Conservation (phyloP, 1,140 invertebrate species). For the Eupristina koningsbergeri region DNA sequence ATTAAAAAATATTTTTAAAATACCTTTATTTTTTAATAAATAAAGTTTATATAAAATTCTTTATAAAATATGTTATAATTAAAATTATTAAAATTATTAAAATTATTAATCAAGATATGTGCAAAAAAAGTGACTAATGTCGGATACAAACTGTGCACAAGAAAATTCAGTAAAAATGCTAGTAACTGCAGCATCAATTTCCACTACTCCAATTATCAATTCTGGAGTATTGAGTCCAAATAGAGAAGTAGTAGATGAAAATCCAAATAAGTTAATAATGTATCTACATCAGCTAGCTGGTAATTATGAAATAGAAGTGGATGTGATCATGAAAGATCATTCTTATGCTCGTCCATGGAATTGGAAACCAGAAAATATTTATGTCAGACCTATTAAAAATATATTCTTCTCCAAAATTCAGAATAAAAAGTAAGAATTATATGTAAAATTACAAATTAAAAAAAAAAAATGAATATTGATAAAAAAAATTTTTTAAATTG, state of each 20-base stretch:
- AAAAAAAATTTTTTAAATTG: no score
- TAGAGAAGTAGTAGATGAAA: slow-evolving; percentile 64
- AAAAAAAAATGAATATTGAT: no score
- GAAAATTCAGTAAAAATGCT: slow-evolving; percentile 39
- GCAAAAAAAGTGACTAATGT: slow-evolving; percentile 6
- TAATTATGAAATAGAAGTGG: slow-evolving; percentile 63
- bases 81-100: no score
- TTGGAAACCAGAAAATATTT: slow-evolving; percentile 79
- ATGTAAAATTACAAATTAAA: neutral
- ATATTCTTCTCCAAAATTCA: slow-evolving; percentile 67
- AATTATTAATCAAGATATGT: neutral
- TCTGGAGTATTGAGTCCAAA: slow-evolving; percentile 58
- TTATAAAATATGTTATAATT: no score
- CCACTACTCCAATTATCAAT: slow-evolving; percentile 51
- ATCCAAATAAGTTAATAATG: slow-evolving; percentile 62
- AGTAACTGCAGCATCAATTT: slow-evolving; percentile 20
- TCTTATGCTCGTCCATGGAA: slow-evolving; percentile 82
- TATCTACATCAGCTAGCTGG: slow-evolving; percentile 57
- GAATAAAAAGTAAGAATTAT: slow-evolving; percentile 14
- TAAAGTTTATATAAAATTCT: no score
- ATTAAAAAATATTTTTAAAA: no score
- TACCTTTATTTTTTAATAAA: no score
- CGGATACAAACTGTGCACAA: neutral
- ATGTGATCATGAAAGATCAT: slow-evolving; percentile 76
- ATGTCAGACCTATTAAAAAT: slow-evolving; percentile 77